Percentiles rank a stretch among this genome's conserved stretches.
Conservation (phyloP, 2,113 vertebrate genomes). For the Ondatra zibethicus region DNA sequence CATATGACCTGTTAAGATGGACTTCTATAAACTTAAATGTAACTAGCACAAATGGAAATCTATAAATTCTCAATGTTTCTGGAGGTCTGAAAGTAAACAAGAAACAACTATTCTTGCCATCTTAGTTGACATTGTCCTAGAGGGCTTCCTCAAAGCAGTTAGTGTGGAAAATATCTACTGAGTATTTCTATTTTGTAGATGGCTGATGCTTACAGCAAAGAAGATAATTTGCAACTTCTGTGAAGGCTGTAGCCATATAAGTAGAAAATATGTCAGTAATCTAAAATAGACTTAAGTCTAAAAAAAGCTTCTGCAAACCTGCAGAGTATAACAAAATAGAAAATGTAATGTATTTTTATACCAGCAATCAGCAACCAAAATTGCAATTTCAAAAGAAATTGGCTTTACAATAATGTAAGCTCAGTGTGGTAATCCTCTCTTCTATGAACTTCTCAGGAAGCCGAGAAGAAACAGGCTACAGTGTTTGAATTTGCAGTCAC, state of each 20-base stretch:
- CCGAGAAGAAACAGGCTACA: not conserved
- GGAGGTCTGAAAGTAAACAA: not conserved
- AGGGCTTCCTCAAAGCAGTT: not conserved
- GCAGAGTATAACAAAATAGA: not conserved
- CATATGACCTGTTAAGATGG: not conserved
- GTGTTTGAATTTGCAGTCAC: not conserved
- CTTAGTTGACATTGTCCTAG: not conserved
- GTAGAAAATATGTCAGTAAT: not conserved
- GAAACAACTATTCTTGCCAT: not conserved
- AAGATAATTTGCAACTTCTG: not conserved
- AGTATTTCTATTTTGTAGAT: not conserved
- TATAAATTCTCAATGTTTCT: not conserved
- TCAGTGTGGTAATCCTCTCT: not conserved
- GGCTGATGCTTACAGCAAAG: not conserved
- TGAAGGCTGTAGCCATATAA: not conserved
- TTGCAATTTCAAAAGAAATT: not conserved
- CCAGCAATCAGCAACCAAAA: not conserved
- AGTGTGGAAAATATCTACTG: not conserved
- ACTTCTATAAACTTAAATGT: not conserved
- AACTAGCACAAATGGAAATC: not conserved
- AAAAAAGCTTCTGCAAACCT: not conserved
- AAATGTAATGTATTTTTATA: not conserved
- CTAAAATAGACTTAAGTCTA: not conserved
- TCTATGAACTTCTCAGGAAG: not conserved
- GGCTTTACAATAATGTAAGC: not conserved